Base-by-base conservation (phyloP, 2,113 vertebrate genomes). In the Otolemur garnettii region DNA sequence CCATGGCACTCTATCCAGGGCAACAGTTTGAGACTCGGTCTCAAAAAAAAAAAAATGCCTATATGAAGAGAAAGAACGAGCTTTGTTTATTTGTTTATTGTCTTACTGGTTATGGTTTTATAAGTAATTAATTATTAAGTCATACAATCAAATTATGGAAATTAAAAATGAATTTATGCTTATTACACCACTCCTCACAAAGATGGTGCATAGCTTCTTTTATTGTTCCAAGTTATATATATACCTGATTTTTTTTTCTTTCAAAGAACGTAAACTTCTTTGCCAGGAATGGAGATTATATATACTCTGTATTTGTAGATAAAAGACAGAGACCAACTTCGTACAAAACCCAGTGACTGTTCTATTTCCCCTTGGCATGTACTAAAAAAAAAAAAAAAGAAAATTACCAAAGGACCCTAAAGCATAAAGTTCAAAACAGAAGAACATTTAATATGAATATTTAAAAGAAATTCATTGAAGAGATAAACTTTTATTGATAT, bases 111-210 rank as follows among this genome's bases (percentile, higher is more conserved):
- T 35, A 53, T 45, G 42, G 22, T 10, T 79, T 64, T 14, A 80
- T 12, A 50, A 50, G 57, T 64, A 79, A 80, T 38, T 79, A 33
- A 86, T 4, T 62, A 53, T 53, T 66, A 62, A 55, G 50, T 78
- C 12, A 71, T 30, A 72, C 19, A 50, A 30, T 33, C 33, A 94
- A 21, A 38, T 28, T 79, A 59, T 64, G 53, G 35, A 72, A 79
- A 79, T 72, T 55, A 72, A 87, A 94, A 87, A n/a, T 4, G 12
- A 94, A 68, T 84, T 91, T 15, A 66, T 42, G 42, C 55, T 75
- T 50, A 38, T 85, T 64, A 60, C 1, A 19, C 0, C 24, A 53
- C 18, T 88, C 30, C 60, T 59, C 38, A 53, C 69, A 88, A 78
- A 50, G 14, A 75, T 7, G 2, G 42, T 28, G 26, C 42, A 75